Evolutionary conservation across 2,888 invertebrate species (phyloP), one percentile per base, ranked within the genome.

Genomic region (Alloplasta piceator): DNA sequence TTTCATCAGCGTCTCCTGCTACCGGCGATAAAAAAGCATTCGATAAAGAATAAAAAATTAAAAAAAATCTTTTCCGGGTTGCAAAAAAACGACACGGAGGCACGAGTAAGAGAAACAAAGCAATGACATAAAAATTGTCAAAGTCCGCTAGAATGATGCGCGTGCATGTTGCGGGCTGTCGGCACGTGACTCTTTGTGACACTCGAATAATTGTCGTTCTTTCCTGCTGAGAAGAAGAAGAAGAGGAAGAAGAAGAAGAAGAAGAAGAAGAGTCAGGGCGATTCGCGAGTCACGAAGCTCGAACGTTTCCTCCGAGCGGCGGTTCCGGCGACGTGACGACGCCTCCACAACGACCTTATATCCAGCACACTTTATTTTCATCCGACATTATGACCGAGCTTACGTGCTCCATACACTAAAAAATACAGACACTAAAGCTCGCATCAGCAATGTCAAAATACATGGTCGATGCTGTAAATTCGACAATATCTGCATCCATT

Each of bases 311-410:
- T 26, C 26, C 26, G 26, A 26, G 87, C 86, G 87, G 86, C 85
- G 88, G 86, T 88, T 88, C 87, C 86, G 87, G 88, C 88, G 89
- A 91, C 91, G 90, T 91, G 91, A 90, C 91, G 83, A 82, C 26
- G 26, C 71, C 75, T 78, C 75, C 61, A 74, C 73, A 26, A 26
- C 55, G 74, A 61, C 64, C 52, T 76, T 60, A 74, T 48, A 36
- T 77, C 48, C 71, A 64, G 48, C 48, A 61, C 56, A 60, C 46
- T 83, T 68, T 80, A 56, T 78, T 78, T 76, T 70, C 41, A 60
- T 72, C 67, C 60, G 56, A 60, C 75, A 67, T 71, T 66, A 39
- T 55, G 55, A 12, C 39, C 63, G 64, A 60, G 26, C 72, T 81
- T 73, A 78, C 73, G 78, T 78, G 81, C 56, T 66, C 66, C 66